A percentile compares a stretch with the other conserved stretches of the same genome.
Conservation (phyloP, 2,888 invertebrate genomes). For the Drosophila affinis region DNA sequence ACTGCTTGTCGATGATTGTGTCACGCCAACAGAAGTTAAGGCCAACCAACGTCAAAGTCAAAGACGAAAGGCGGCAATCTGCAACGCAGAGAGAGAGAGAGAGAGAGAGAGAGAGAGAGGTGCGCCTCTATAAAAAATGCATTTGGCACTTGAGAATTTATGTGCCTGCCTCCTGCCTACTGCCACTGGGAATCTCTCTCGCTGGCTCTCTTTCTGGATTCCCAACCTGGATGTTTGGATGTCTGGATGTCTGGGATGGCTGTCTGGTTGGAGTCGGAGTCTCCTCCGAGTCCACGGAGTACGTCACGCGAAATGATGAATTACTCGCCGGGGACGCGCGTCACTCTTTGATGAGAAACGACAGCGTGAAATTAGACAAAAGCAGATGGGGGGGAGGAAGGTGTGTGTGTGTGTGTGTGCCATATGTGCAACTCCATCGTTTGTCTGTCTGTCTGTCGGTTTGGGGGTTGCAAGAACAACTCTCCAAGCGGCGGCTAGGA, state of each 20-base stretch:
- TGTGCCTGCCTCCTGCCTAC: conserved; percentile 48
- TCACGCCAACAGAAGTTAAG: conserved; percentile 71
- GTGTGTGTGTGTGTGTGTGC: conserved; percentile 27
- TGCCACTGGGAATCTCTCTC: not conserved
- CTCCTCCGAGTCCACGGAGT: conserved; percentile 48
- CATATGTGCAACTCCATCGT: conserved; percentile 38
- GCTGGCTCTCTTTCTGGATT: not conserved
- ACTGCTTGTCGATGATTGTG: conserved; percentile 55
- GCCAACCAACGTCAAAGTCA: conserved; percentile 50
- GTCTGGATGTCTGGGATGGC: conserved; percentile 16
- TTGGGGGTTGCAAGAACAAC: conserved; percentile 28
- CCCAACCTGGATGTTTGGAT: no score
- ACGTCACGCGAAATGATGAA: conserved; percentile 79
- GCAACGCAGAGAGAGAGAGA: conserved; percentile 16
- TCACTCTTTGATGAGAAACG: conserved; percentile 77
- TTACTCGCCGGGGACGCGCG: conserved; percentile 79
- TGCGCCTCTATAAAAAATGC: conserved; percentile 64
- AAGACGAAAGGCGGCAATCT: conserved; percentile 20
- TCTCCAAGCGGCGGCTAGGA: conserved; percentile 25
- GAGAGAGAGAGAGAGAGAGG: not conserved
- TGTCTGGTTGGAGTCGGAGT: not conserved
- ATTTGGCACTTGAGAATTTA: conserved; percentile 80
- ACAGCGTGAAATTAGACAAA: conserved; percentile 80
- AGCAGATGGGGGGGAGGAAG: conserved; percentile 43
- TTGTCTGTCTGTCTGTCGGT: conserved; percentile 59